Conservation (phyloP, 2,888 invertebrate species). For the Aricia artaxerxes region DNA sequence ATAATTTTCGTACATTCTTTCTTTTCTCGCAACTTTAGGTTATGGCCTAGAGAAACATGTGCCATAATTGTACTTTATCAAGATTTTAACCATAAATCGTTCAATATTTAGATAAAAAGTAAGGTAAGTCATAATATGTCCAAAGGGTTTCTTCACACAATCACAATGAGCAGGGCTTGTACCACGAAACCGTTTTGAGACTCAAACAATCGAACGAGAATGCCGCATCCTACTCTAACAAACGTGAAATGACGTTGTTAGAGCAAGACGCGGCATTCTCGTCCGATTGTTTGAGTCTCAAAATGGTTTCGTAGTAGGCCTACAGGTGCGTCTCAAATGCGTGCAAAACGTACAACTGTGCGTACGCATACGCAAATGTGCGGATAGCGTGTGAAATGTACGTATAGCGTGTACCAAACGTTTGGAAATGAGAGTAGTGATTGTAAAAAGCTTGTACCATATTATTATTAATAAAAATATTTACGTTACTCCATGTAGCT, state of each 20-base stretch:
- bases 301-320: too few relatives aligned
- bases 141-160: background rate
- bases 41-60: background rate
- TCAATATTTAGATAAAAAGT: too few relatives aligned
- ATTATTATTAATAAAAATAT: background rate
- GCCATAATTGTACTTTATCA: background rate
- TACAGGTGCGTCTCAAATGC: background rate
- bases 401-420: background rate
- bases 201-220: too few relatives aligned
- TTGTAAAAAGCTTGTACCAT: background rate
- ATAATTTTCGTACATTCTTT: background rate
- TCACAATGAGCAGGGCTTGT: background rate
- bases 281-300: too few relatives aligned
- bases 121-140: too few relatives aligned
- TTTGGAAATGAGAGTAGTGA: background rate
- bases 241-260: too few relatives aligned
- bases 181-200: too few relatives aligned
- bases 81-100: too few relatives aligned
- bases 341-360: constrained; percentile 2
- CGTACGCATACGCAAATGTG: background rate
- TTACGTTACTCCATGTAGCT: background rate
- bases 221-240: too few relatives aligned
- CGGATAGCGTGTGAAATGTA: background rate
- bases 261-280: too few relatives aligned
- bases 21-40: background rate